Evolutionary conservation across 2,797 vertebrate genomes (phyloP).

Genomic region (Spea hammondii): DNA sequence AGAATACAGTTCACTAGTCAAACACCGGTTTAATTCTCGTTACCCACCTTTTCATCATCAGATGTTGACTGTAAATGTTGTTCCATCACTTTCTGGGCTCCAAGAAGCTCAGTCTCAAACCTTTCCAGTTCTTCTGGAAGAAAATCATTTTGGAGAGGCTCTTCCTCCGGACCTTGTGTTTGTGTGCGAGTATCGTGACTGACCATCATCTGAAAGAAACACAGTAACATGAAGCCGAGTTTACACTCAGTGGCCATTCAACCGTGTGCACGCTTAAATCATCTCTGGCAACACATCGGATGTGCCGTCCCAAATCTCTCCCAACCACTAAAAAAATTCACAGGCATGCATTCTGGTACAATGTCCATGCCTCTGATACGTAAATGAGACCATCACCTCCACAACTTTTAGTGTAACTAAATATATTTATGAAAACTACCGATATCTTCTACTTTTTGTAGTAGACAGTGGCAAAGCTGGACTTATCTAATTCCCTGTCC

Average conservation of each 20-base stretch:
- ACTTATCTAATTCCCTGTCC: too few species aligned
- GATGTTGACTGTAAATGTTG: conserved; percentile 69
- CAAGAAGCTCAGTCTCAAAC: conserved; percentile 78
- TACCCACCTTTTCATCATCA: conserved; percentile 83
- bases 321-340: not conserved
- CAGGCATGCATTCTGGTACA: too few species aligned
- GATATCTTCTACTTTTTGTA: too few species aligned
- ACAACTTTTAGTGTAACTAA: too few species aligned
- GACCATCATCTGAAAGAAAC: conserved; percentile 72
- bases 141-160: conserved; percentile 51
- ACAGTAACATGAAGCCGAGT: conserved; percentile 32
- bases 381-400: too few species aligned
- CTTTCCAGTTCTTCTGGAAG: conserved; percentile 63
- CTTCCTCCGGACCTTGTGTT: conserved; percentile 56
- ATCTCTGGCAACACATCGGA: not conserved
- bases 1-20: too few species aligned
- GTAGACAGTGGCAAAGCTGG: too few species aligned
- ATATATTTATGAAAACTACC: too few species aligned
- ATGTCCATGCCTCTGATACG: too few species aligned
- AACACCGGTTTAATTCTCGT: not conserved
- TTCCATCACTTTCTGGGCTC: conserved; percentile 74
- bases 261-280: not conserved
- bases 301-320: not conserved
- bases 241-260: conserved; percentile 1
- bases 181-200: conserved; percentile 65